A percentile compares a stretch with the other conserved stretches of the same genome.
Evolutionary conservation across 2,888 invertebrate species (phyloP).

Genomic region (Folsomia candida): DNA sequence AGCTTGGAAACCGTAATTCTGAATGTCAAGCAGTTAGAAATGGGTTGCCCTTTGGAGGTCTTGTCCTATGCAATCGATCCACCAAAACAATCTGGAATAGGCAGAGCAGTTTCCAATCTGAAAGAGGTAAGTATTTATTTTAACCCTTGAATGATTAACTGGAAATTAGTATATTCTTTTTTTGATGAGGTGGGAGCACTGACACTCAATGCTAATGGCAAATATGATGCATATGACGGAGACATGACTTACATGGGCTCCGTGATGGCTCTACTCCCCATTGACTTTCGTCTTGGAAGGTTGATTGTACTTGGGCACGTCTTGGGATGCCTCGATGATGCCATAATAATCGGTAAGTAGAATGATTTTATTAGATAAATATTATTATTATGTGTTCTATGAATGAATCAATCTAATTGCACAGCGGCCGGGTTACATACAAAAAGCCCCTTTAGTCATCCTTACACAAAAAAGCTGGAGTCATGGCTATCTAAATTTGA

Average conservation of each 20-base stretch:
- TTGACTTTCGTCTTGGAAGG: slow-evolving; percentile 78
- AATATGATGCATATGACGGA: slow-evolving; percentile 66
- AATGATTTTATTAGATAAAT: background rate
- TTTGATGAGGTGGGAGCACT: slow-evolving; percentile 71
- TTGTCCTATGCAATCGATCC: slow-evolving; percentile 82
- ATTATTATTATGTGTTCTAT: too few species aligned
- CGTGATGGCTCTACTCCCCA: slow-evolving; percentile 76
- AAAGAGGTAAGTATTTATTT: slow-evolving; percentile 83
- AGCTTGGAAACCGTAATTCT: slow-evolving; percentile 79
- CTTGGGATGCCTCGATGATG: slow-evolving; percentile 78
- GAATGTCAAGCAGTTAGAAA: slow-evolving; percentile 74
- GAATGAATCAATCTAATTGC: slow-evolving; percentile 4
- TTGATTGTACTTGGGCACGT: slow-evolving; percentile 82
- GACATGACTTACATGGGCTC: slow-evolving; percentile 82
- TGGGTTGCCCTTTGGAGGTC: slow-evolving; percentile 76
- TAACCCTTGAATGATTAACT: too few species aligned
- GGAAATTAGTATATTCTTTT: background rate
- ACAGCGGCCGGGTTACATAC: slow-evolving; percentile 77
- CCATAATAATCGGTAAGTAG: slow-evolving; percentile 71
- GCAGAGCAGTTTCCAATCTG: slow-evolving; percentile 74
- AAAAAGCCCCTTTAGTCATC: slow-evolving; percentile 74
- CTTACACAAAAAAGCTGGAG: slow-evolving; percentile 67
- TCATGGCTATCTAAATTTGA: slow-evolving; percentile 72
- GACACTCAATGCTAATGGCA: slow-evolving; percentile 61
- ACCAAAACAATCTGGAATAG: slow-evolving; percentile 77